Evolutionary conservation across 2,113 vertebrate species (phyloP), one percentile per base, ranked within the genome.

Genomic region (Sturnus vulgaris): DNA sequence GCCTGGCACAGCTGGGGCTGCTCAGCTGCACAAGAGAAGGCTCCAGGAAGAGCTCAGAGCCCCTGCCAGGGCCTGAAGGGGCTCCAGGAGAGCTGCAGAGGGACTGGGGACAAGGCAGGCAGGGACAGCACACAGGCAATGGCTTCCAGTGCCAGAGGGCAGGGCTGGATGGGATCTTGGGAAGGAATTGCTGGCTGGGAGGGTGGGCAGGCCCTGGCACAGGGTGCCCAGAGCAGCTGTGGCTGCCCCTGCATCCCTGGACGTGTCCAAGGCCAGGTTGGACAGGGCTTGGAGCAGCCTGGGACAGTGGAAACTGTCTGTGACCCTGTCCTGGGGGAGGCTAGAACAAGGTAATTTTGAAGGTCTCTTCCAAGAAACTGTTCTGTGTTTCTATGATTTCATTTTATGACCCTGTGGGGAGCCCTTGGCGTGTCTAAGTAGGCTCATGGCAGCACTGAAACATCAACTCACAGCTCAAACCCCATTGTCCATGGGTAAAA

Each of bases 211-310:
- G 15, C 27, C 49, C 35, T 72, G 59, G 68, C 52, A 2, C 60
- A 81, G 52, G 59, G 3, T 88, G 7, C 22, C 37, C 44, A 28
- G 4, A 59, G 76, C 2, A 82, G 60, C 69, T 73, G 60, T 11
- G 69, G 77, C 59, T 79, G 30, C 2, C 8, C 40, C 68, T 71
- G 55, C 3, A 46, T 60, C 46, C 46, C 46, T 46, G 46, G n/a
- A 0, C 47, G 78, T 68, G 39, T 0, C 11, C 37, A 12, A 18
- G n/a, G 13, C 13, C 46, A 60, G 39, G 23, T 0, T 82, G 37
- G 42, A 73, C 0, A 0, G 4, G 15, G 15, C 12, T 57, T 16
- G 53, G 33, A 75, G 33, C 33, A 60, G 0, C 9, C 15, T 60
- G 33, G 86, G 1, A 8, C 0, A 7, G 9, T 15, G 30, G 70